These are phyloP conservation scores for Astyanax mexicanus DNA, from an alignment of 2,797 vertebrate species.

Conservation along the genomic window DNA sequence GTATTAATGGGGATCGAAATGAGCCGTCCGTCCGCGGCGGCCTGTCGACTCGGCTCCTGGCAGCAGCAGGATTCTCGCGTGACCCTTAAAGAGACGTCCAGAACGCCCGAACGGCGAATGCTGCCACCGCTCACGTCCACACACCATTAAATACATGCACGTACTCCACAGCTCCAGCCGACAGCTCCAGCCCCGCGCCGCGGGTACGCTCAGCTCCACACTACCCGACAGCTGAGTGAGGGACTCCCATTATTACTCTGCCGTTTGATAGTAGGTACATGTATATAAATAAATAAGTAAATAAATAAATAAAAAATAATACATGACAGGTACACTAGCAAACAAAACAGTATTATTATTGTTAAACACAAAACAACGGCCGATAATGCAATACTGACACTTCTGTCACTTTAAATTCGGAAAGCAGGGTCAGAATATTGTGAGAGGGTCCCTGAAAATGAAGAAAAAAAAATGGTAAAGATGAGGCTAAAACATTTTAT, in stretches of 20 bases:
- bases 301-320: too few species aligned
- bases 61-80: conserved; percentile 65
- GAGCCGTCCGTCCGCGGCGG: conserved; percentile 65
- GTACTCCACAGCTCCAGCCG: conserved; percentile 36
- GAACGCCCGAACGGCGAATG: conserved; percentile 50
- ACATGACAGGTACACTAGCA: background rate
- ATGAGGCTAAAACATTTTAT: too few species aligned
- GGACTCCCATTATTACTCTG: background rate
- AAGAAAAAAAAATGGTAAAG: too few species aligned
- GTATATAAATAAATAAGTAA: too few species aligned
- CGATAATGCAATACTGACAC: background rate
- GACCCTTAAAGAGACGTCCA: conserved; percentile 58
- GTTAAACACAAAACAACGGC: background rate
- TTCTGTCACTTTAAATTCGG: conserved; percentile 19
- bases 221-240: background rate
- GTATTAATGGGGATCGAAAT: conserved; percentile 68
- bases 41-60: conserved; percentile 55
- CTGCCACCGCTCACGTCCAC: conserved; percentile 51
- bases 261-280: conserved; percentile 1
- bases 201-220: background rate
- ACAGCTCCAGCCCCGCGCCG: conserved; percentile 3
- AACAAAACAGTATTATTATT: too few species aligned
- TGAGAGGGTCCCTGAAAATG: too few species aligned
- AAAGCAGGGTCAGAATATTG: background rate
- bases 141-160: conserved; percentile 59